These are phyloP conservation scores for Cinara cedri DNA, from an alignment of 2,888 invertebrate species.

Conservation along the genomic window DNA sequence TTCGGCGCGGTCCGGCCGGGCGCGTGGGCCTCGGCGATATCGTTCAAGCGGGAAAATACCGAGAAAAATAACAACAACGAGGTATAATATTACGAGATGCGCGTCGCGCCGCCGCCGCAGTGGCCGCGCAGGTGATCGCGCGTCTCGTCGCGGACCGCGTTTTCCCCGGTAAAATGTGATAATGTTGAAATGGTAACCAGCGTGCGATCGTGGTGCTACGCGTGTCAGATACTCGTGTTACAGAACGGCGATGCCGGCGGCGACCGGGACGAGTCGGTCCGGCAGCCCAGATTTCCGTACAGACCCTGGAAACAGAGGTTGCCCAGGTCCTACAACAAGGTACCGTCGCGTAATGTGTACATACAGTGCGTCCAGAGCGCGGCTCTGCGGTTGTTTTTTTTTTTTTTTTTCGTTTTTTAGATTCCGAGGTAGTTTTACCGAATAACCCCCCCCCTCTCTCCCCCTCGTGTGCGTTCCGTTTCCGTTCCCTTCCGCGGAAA, in stretches of 20 bases:
- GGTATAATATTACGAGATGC: too few species aligned
- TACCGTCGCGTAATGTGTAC: constrained; percentile 58
- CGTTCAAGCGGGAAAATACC: too few species aligned
- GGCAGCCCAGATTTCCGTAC: constrained; percentile 62
- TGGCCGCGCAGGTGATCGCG: background rate
- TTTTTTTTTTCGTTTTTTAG: background rate
- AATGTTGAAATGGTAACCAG: constrained; percentile 54
- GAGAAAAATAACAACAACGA: background rate
- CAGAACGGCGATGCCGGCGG: constrained; percentile 55
- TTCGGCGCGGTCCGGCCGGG: too few species aligned
- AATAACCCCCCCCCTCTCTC: too few species aligned
- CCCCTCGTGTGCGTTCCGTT: too few species aligned
- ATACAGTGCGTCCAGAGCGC: background rate
- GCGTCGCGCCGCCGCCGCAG: background rate
- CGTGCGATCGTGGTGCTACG: constrained; percentile 62
- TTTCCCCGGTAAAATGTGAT: constrained; percentile 14
- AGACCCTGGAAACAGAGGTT: constrained; percentile 62
- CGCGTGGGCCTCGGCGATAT: too few species aligned
- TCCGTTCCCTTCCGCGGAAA: too few species aligned
- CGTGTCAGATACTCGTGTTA: constrained; percentile 61
- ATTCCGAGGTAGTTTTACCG: too few species aligned
- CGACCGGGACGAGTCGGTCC: background rate
- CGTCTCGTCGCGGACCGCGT: background rate
- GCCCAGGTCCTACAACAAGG: constrained; percentile 64
- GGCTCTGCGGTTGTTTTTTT: background rate